Base-by-base conservation (phyloP, 2,797 vertebrate genomes). In the Gadopsis bispinosus region DNA sequence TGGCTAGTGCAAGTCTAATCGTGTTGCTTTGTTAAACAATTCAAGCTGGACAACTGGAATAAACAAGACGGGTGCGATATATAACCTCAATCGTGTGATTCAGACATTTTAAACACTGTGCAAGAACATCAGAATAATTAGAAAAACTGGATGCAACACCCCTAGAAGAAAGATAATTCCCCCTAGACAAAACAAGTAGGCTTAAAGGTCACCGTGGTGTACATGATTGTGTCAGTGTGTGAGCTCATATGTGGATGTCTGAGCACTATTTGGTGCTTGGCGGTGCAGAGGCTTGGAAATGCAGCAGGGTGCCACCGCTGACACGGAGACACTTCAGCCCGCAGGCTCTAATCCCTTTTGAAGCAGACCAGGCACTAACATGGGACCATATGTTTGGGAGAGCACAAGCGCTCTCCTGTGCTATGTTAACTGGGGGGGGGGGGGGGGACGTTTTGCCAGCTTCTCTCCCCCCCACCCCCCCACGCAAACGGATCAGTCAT, bases 301-400 rank as follows among this genome's bases (percentile, higher is more conserved):
- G 63, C 89, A 93, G 90, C 88, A 60, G 91, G 91, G 91, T 91
- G 90, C 90, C 93, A 81, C 78, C 53, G 51, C 86, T 89, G 90
- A 93, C 91, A 91, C 75, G 58, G 80, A 92, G 88, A 91, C 91
- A 91, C 90, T 83, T 81, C 66, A 73, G 84, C 82, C 87, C 70
- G 33, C 79, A 79, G 85, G 83, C 81, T 85, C 84, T 93, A 94
- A 94, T 93, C 93, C 90, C 89, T 87, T 86, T 88, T 90, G 89
- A 94, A 91, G 77, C 79, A 81, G 87, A 87, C 77, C 78, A 72
- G 89, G 83, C 87, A 84, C 78, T 81, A 85, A 81, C 77, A 5
- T 83, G 78, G 48, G 85, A 89, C 92, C 94, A 94, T 94, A 94
- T 93, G 93, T 88, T 93, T 83, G 77, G 78, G 71, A 78, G 62